Percentiles rank a stretch among this genome's conserved stretches.
phyloP scores from a whole-genome alignment of 1,140 invertebrate species.

The Harlomillsia oculata region DNA sequence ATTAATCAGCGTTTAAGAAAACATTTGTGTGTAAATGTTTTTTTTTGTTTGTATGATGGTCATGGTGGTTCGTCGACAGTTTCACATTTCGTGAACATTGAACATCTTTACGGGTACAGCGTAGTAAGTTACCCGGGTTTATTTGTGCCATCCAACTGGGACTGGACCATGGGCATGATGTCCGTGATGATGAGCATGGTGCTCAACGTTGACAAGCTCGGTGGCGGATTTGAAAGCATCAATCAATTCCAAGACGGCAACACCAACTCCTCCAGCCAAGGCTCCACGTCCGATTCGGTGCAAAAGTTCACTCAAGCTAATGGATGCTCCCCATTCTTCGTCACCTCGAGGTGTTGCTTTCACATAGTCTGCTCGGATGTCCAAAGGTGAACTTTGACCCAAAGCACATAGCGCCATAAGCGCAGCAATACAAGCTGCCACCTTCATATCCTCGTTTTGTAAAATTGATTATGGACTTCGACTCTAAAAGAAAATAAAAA shows the following conservation, averaged over 20 bases:
- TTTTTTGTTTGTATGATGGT: too few relatives aligned
- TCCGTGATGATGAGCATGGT: neutral
- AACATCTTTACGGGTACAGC: too few relatives aligned
- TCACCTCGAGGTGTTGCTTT: conserved; percentile 1
- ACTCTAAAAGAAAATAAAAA: too few relatives aligned
- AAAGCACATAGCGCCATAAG: neutral
- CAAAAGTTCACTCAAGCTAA: conserved; percentile 4
- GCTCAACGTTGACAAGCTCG: neutral
- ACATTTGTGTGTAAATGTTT: too few relatives aligned
- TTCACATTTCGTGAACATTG: too few relatives aligned
- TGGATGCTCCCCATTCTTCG: conserved; percentile 5
- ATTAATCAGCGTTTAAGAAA: too few relatives aligned
- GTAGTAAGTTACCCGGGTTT: too few relatives aligned
- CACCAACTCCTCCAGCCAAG: conserved; percentile 1
- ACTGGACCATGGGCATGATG: neutral
- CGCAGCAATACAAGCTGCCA: neutral
- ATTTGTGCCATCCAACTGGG: too few relatives aligned
- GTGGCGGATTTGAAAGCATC: neutral
- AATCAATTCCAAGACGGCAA: conserved; percentile 1
- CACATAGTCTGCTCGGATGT: neutral
- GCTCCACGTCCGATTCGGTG: conserved; percentile 7
- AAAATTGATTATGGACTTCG: too few relatives aligned
- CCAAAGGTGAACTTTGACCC: neutral
- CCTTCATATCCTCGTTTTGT: conserved; percentile 2
- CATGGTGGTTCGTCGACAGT: too few relatives aligned